Conservation (phyloP, 2,113 vertebrate genomes). For the Phyllopteryx taeniolatus region DNA sequence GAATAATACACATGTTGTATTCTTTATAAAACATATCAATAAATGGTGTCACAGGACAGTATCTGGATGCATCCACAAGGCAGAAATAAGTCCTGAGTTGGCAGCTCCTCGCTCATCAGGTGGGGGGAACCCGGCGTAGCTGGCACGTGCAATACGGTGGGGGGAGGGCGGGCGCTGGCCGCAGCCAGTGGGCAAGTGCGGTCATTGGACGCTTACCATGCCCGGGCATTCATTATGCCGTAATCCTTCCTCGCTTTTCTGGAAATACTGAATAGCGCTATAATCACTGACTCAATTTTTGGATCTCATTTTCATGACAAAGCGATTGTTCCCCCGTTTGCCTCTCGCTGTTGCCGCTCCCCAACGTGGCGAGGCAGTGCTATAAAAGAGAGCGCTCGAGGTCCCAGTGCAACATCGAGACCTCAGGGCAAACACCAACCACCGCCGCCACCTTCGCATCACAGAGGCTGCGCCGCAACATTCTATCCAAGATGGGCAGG, state of each 20-base stretch:
- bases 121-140: slow-evolving; percentile 43
- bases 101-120: slow-evolving; percentile 35
- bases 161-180: slow-evolving; percentile 46
- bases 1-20: neutral
- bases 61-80: slow-evolving; percentile 41
- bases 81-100: slow-evolving; percentile 38
- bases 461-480: slow-evolving; percentile 25
- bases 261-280: slow-evolving; percentile 84
- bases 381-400: slow-evolving; percentile 79
- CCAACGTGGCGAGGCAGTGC: slow-evolving; percentile 57
- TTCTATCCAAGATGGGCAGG: slow-evolving; percentile 66
- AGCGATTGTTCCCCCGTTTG: slow-evolving; percentile 77
- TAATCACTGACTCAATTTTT: slow-evolving; percentile 98
- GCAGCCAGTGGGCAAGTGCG: slow-evolving; percentile 59
- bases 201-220: slow-evolving; percentile 58
- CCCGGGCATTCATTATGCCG: slow-evolving; percentile 78
- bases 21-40: neutral
- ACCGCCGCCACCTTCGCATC: slow-evolving; percentile 14
- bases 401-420: slow-evolving; percentile 49
- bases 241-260: slow-evolving; percentile 91
- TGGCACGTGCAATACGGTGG: slow-evolving; percentile 25
- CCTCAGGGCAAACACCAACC: slow-evolving; percentile 44
- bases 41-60: neutral
- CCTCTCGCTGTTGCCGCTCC: slow-evolving; percentile 56
- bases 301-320: slow-evolving; percentile 95